Evolutionary conservation across 2,888 invertebrate species (phyloP), one percentile per base, ranked within the genome.

Genomic region (Sabellastarte sp.): DNA sequence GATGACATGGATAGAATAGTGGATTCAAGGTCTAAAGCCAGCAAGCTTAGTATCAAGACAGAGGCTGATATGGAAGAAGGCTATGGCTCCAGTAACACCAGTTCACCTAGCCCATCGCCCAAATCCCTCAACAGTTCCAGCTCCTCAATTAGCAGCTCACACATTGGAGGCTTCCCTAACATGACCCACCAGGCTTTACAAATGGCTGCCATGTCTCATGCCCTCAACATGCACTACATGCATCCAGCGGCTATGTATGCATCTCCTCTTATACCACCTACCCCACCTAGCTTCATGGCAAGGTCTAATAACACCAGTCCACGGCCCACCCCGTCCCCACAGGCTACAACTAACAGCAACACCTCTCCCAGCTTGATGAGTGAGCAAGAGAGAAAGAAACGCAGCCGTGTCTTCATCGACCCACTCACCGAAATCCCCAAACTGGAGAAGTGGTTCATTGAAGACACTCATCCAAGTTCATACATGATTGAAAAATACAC

Each of bases 381-480:
- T 58, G 68, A 61, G 30, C 93, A 94, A 76, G 94, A 95, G 80
- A 88, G 94, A 50, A 89, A 95, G 71, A 95, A 96, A 84, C 89
- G 99, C 53, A 98, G 97, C 84, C 89, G 99, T 73, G 97, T 99
- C 52, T 99, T 99, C 86, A 99, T 99, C 78, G 99, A 99, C 86
- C 99, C 99, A 0, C 93, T 98, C 29, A 95, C 96, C 24, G 99
- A 99, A 86, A 95, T 99, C 63, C 86, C 86, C 10, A 84, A 85
- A 63, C 78, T 86, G 61, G 83, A 85, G 74, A 77, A 93, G 80
- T 97, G 97, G 96, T 98, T 97, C 85, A 90, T 92, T 32, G 90
- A 95, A 86, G 98, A 98, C 85, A 98, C 98, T 41, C 98, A 99
- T 86, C 99, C 99, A 50, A 95, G 96, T 75, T 97, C 98, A 86